Evolutionary conservation across 2,888 invertebrate genomes (phyloP).

Genomic region (Apocheima hispidaria): DNA sequence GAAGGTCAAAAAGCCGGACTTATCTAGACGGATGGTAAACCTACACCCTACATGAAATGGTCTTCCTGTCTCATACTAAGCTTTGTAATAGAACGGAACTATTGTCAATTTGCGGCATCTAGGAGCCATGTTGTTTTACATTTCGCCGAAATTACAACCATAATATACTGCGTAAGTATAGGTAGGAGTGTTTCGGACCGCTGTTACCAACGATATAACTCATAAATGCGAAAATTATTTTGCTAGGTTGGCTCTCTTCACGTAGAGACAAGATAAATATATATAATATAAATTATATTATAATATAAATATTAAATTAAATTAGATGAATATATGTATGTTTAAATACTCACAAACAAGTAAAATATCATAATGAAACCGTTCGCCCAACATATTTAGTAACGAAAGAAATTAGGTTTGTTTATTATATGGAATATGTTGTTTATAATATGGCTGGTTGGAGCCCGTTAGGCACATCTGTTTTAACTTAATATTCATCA

Average conservation of each 20-base stretch:
- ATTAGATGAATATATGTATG: no score
- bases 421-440: no score
- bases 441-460: no score
- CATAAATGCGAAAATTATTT: neutral
- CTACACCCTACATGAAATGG: neutral
- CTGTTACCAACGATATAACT: neutral
- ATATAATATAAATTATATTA: no score
- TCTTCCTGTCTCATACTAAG: constrained; percentile 1
- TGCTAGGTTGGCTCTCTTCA: no score
- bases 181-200: neutral
- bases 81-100: constrained; percentile 13
- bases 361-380: neutral
- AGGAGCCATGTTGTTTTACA: constrained; percentile 4
- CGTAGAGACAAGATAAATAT: no score
- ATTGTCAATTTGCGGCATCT: constrained; percentile 15
- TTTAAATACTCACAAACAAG: no score
- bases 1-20: neutral
- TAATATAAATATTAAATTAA: no score
- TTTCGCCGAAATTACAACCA: constrained; percentile 10
- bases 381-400: neutral
- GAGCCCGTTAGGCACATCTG: no score
- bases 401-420: no score
- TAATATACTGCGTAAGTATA: neutral
- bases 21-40: neutral
- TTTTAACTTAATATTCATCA: no score